Conservation (phyloP, 2,113 vertebrate genomes). For the Mirza zaza region DNA sequence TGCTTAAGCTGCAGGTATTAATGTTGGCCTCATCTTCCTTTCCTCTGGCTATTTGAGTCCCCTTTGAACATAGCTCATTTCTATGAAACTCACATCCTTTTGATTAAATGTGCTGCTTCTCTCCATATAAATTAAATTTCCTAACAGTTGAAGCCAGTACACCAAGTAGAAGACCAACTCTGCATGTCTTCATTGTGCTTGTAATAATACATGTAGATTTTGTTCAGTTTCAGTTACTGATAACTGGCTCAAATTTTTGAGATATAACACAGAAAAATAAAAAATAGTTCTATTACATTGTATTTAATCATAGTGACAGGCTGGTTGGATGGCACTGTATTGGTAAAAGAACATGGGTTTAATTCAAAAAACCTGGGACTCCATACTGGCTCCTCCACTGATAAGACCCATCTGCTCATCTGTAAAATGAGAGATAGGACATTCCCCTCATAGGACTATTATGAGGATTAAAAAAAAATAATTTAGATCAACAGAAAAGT, state of each 20-base stretch:
- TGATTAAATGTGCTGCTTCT: not conserved
- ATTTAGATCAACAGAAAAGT: not conserved
- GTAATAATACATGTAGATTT: not conserved
- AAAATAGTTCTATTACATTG: not conserved
- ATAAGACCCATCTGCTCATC: not conserved
- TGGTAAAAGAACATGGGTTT: not conserved
- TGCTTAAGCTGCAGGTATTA: not conserved
- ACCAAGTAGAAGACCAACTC: not conserved
- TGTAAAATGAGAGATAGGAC: not conserved
- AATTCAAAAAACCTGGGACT: not conserved
- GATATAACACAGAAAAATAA: not conserved
- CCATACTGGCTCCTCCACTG: not conserved
- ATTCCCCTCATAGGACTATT: not conserved
- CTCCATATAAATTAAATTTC: conserved; percentile 44
- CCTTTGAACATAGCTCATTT: conserved; percentile 47
- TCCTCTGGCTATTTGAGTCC: conserved; percentile 4
- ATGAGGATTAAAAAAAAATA: conserved; percentile 2
- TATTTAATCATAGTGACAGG: not conserved
- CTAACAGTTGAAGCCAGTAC: not conserved
- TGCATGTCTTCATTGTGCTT: not conserved
- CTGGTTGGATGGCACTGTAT: not conserved
- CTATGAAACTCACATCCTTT: conserved; percentile 36
- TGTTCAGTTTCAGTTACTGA: not conserved
- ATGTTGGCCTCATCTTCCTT: not conserved
- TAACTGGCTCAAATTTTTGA: not conserved